Evolutionary conservation across 2,797 vertebrate species (phyloP).

Genomic region (Urophycis tenuis): DNA sequence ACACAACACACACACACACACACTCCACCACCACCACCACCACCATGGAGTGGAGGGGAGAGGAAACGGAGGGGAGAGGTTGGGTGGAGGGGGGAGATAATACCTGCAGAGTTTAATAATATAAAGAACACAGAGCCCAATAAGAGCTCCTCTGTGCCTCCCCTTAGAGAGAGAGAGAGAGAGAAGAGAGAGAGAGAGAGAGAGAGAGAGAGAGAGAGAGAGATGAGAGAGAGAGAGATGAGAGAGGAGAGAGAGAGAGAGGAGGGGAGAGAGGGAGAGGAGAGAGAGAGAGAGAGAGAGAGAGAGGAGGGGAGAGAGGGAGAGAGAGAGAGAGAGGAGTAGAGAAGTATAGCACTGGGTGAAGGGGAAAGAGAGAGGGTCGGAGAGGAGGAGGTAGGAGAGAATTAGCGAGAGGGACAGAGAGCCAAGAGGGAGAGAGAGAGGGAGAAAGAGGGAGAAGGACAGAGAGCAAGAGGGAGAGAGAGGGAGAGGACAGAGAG

Average conservation of each 20-base stretch:
- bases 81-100: conserved; percentile 1
- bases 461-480: neutral
- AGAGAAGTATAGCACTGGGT: neutral
- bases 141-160: conserved; percentile 13
- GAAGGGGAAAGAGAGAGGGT: neutral
- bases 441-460: no score
- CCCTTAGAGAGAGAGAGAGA: neutral
- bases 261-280: neutral
- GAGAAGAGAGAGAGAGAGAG: neutral
- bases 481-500: neutral
- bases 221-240: neutral
- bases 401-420: no score
- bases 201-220: neutral
- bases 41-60: neutral
- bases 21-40: no score
- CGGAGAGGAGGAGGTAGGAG: neutral
- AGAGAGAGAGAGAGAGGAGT: neutral
- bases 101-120: conserved; percentile 19
- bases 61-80: neutral
- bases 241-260: no score
- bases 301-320: neutral
- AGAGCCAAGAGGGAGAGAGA: neutral
- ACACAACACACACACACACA: neutral
- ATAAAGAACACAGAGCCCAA: conserved; percentile 21
- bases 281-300: neutral